Base-by-base conservation (phyloP, 2,797 vertebrate genomes). In the Helostoma temminkii region DNA sequence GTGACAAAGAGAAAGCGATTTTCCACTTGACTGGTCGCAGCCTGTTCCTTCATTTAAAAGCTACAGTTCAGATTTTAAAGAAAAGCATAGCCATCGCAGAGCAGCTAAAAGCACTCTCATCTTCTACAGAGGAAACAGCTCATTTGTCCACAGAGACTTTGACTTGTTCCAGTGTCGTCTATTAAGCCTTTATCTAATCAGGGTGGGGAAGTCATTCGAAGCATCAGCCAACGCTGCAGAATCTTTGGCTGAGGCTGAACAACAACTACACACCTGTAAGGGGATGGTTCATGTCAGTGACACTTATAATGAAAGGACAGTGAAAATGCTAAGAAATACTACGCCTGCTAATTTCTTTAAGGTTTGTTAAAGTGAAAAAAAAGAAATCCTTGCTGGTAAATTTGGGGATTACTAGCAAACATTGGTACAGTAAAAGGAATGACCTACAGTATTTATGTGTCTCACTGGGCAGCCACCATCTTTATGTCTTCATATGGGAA, bases 1-100 rank as follows among this genome's bases (percentile, higher is more conserved):
- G 58, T 71, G 79, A 88, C 71, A 76, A 70, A 61, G 66, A 84
- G 69, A 83, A 86, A 92, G 84, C 79, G 71, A 89, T 91, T 91
- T 91, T 89, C 87, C 85, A 84, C 74, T 83, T 75, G 83, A 84
- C 80, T 85, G 71, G 76, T 78, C 71, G 55, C 61, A 78, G 60
- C 43, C 66, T 76, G 53, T 67, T 77, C 52, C 45, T 84, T 84
- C 66, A 77, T 85, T 80, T 84, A 71, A 87, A 76, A 83, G 45
- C 49, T 28, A 43, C n/a, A 71, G 53, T 36, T 22, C 30, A 71
- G 62, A 66, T 84, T 63, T 71, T 1, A 49, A 78, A 80, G 28
- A 55, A 77, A 81, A 75, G 57, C 69, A 70, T 9, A 28, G 43
- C 28, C 47, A 41, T 28, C 15, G 8, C 39, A 39, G 39, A 36